A percentile compares a stretch with the other conserved stretches of the same genome.
Evolutionary conservation across 92 coral and sea anemone species (phyloP).

Genomic region (Blastomussa wellsi): DNA sequence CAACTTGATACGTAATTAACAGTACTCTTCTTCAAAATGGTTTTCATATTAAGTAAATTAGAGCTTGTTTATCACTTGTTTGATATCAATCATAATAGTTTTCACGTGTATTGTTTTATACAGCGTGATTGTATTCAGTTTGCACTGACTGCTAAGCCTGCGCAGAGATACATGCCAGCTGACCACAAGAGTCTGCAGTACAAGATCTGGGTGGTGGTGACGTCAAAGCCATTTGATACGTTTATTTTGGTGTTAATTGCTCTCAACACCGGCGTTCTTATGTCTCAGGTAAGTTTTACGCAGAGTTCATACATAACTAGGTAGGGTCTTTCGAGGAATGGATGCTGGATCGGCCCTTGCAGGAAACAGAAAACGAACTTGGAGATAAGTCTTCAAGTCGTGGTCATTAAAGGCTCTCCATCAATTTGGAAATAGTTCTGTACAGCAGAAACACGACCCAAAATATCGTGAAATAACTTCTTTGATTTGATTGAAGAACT

Average conservation of each 20-base stretch:
- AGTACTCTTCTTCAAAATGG: too few species aligned
- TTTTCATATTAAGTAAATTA: too few species aligned
- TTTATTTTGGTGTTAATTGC: conserved; percentile 88
- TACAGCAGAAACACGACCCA: too few species aligned
- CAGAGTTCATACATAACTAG: not conserved
- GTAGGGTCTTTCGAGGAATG: not conserved
- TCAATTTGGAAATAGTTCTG: too few species aligned
- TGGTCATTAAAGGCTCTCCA: too few species aligned
- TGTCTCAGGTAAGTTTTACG: conserved; percentile 79
- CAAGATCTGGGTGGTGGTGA: conserved; percentile 84
- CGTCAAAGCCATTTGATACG: conserved; percentile 89
- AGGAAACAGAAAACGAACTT: too few species aligned
- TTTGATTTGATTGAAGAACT: too few species aligned
- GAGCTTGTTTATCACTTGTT: not conserved
- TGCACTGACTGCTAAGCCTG: conserved; percentile 89
- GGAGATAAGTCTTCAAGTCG: too few species aligned
- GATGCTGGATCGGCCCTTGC: not conserved
- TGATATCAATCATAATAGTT: not conserved
- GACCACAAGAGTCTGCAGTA: conserved; percentile 75
- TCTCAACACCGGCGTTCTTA: conserved; percentile 85
- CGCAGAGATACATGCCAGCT: conserved; percentile 90
- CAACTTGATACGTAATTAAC: too few species aligned
- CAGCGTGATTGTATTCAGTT: conserved; percentile 96
- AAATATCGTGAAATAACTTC: too few species aligned
- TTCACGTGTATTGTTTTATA: not conserved